These are phyloP conservation scores for Acanthiza pusilla DNA, from an alignment of 2,797 vertebrate genomes.

Conservation along the genomic window DNA sequence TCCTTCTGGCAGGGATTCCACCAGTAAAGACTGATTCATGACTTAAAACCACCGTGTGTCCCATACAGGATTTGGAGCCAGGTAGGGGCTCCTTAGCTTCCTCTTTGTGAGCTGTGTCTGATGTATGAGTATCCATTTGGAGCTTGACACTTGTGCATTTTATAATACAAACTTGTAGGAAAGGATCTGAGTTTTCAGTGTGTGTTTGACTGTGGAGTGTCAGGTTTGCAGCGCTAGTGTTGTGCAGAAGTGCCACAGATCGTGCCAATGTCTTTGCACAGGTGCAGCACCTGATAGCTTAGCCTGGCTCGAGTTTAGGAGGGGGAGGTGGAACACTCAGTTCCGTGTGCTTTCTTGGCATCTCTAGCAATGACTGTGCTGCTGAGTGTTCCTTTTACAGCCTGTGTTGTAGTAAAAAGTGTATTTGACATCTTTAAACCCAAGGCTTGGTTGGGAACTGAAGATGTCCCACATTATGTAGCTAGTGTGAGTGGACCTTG, in stretches of 20 bases:
- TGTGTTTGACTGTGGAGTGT: not conserved
- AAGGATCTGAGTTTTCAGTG: not conserved
- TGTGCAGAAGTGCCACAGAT: not conserved
- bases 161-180: not conserved
- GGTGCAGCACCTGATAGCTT: not conserved
- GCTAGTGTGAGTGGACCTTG: not conserved
- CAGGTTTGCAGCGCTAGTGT: not conserved
- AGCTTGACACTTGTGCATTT: not conserved
- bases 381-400: not conserved
- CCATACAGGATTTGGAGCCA: not conserved
- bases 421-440: not conserved
- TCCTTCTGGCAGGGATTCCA: not conserved
- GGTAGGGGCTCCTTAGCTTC: not conserved
- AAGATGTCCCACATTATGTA: fast-evolving
- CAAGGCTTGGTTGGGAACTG: not conserved
- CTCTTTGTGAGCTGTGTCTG: not conserved
- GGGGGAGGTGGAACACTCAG: not conserved
- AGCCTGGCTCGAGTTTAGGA: too few species aligned
- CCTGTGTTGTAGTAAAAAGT: not conserved
- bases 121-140: not conserved
- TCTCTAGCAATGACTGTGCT: not conserved
- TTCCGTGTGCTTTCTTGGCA: not conserved
- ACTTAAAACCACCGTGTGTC: not conserved
- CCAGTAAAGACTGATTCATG: not conserved
- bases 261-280: fast-evolving